Conservation (phyloP, 2,888 invertebrate genomes). For the Machimus atricapillus region DNA sequence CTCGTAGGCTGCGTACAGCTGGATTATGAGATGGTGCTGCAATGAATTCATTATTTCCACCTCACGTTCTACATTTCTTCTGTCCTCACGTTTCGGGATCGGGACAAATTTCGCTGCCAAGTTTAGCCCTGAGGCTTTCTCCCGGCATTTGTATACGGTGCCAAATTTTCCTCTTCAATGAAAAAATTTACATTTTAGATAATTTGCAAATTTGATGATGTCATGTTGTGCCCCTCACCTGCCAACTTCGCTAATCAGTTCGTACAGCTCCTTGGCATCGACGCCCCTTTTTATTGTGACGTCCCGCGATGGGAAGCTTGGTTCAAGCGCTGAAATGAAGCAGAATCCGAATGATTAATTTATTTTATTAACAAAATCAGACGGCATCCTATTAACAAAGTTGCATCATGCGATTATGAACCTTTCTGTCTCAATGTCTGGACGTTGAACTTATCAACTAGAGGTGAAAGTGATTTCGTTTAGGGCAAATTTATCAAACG, state of each 20-base stretch:
- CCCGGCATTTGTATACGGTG: constrained; percentile 90
- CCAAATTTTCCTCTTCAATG: constrained; percentile 91
- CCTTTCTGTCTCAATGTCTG: not conserved
- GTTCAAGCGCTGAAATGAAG: constrained; percentile 78
- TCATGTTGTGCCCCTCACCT: constrained; percentile 69
- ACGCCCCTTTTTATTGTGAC: constrained; percentile 82
- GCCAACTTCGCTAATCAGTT: constrained; percentile 89
- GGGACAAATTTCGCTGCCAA: constrained; percentile 94
- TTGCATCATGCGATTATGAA: not conserved
- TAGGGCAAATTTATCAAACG: not conserved
- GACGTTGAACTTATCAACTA: not conserved
- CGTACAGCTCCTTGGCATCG: constrained; percentile 86
- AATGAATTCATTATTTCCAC: constrained; percentile 95
- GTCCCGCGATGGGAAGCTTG: constrained; percentile 87
- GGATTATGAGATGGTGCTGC: constrained; percentile 94
- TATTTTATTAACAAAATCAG: not conserved
- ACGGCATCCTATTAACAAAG: not conserved
- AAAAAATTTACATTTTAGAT: constrained; percentile 26
- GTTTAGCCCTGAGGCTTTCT: constrained; percentile 79
- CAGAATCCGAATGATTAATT: not conserved
- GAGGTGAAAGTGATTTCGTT: not conserved
- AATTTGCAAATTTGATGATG: constrained; percentile 34
- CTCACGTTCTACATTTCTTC: constrained; percentile 91
- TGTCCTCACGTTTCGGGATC: constrained; percentile 83
- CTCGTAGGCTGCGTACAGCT: constrained; percentile 97